Evolutionary conservation across 2,888 invertebrate species (phyloP).

Genomic region (Latrodectus hesperus): DNA sequence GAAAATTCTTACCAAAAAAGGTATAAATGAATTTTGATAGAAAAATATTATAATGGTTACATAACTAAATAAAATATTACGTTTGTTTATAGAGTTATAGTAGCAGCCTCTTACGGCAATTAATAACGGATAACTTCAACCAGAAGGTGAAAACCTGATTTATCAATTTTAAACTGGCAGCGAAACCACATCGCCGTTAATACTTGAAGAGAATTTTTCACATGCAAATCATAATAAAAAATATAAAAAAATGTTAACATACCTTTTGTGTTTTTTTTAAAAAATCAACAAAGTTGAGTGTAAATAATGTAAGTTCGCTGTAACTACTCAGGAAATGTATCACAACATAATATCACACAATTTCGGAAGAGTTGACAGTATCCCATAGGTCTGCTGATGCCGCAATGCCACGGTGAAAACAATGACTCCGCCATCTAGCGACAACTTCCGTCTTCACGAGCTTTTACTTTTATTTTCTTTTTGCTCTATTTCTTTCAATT

Average conservation of each 20-base stretch:
- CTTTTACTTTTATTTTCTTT: background rate
- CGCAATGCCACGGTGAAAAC: conserved; percentile 68
- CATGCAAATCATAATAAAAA: background rate
- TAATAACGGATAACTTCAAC: background rate
- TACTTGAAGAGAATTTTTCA: background rate
- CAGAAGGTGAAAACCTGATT: conserved; percentile 12
- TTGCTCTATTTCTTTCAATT: background rate
- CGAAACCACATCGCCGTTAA: background rate
- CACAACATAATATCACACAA: conserved; percentile 64
- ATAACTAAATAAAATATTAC: no score
- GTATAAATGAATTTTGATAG: background rate
- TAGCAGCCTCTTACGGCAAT: no score
- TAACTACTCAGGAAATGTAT: conserved; percentile 59
- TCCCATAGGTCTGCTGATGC: conserved; percentile 65
- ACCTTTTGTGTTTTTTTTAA: background rate
- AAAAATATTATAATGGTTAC: no score
- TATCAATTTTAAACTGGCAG: conserved; percentile 41
- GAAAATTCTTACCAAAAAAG: background rate
- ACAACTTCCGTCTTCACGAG: background rate
- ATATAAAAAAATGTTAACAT: background rate
- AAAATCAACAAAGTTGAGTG: background rate
- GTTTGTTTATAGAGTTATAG: no score
- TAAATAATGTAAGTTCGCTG: conserved; percentile 7
- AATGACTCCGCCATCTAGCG: conserved; percentile 62
- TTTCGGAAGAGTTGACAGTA: conserved; percentile 58